Evolutionary conservation across 2,888 invertebrate genomes (phyloP), one percentile per base, ranked within the genome.

Genomic region (Eulithis prunata): DNA sequence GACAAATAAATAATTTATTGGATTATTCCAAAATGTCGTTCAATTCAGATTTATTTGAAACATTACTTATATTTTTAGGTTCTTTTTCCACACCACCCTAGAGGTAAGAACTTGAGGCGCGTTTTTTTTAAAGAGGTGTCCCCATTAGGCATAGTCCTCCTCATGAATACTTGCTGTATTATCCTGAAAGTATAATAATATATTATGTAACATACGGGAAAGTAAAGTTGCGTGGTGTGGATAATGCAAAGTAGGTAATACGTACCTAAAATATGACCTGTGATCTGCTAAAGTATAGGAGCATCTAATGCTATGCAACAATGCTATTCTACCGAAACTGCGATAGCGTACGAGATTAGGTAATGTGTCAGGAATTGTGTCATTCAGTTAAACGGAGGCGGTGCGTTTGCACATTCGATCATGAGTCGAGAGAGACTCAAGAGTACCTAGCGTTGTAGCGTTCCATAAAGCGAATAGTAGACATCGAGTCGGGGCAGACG

Each of bases 121-220:
- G 91, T 77, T 91, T 92, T 92, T 92, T 91, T 91, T 92, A 86
- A 75, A 91, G 92, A 92, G 92, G 92, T 92, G 46, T 92, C 91
- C 92, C 92, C 92, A 76, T 68, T 87, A 92, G 92, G 92, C 92
- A 87, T 92, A 92, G 61, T 92, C 92, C 92, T 92, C 66, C 41
- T 41, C 8, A 41, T 41, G 41, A 5, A 8, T 41, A 41, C 8
- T 41, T 41, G 41, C 8, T 41, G 5, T 41, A 41, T 41, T 10
- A 41, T 11, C 41, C 41, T 32, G 32, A 32, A 6, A 32, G 32
- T 32, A 32, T 6, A 21, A 21, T 21, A 21, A 21, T 21, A 32
- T 32, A 5, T 32, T 32, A 32, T 1, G 32, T 21, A 21, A 32
- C 32, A 32, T 32, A 32, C 32, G 32, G 32, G 32, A 32, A 32